Evolutionary conservation across 1,140 invertebrate genomes (phyloP), one percentile per base, ranked within the genome.

Genomic region (Lycorma delicatula): DNA sequence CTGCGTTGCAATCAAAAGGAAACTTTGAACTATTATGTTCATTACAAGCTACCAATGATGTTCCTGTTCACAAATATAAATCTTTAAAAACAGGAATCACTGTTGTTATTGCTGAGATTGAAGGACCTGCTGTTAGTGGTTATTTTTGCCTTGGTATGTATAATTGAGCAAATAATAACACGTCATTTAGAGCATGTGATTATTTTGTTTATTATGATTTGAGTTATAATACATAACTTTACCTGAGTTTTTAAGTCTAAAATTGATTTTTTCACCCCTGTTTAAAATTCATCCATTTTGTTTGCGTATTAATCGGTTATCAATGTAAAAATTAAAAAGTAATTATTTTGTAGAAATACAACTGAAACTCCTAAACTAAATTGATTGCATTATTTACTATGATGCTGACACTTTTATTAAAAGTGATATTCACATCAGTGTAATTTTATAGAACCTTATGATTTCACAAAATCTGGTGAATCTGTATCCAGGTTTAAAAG

Each of bases 81-180:
- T 93, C 89, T 1, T 79, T 77, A 53, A 79, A 78, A 60, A 91
- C 89, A 6, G 89, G 89, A 7, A 66, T 94, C 11, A 86, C 81
- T 13, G 79, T 94, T 44, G 82, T 86, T 58, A 81, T 93, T 58
- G 88, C 87, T 11, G 81, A 91, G 67, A 83, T 93, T 5, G 87
- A 91, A 58, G 90, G 91, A 7, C 91, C 91, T 16, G 73, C 93
- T 27, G 89, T 93, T 1, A 84, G 86, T 69, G 89, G 91, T 58
- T 91, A 86, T 69, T 89, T 94, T 69, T 86, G 83, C 67, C 71
- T 93, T 22, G 89, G 91, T 93, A 78, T 76, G 75, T 41, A 16
- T 38, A 54, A 54, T 34, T 29, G 58, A 13, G n/a, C 20, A 20
- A 18, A 27, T 34, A 20, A 53, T 53, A 13, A 13, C 36, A 13